phyloP scores from a whole-genome alignment of 2,797 vertebrate species.

The Nyctalus aviator region DNA sequence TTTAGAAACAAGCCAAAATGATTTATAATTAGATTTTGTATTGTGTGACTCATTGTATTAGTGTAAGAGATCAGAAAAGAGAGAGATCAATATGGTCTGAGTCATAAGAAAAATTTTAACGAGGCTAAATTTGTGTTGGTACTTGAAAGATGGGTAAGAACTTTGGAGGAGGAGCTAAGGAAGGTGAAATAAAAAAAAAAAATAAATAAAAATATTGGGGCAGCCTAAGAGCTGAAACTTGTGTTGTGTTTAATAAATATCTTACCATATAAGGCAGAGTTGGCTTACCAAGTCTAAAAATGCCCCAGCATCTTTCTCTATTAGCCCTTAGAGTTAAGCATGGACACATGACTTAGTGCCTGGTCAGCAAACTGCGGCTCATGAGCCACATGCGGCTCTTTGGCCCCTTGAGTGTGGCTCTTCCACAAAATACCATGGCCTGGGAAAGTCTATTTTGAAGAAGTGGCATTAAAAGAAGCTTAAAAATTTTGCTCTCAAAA shows the following conservation, averaged over 20 bases:
- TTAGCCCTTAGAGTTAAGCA: not conserved
- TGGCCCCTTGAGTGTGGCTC: too few species aligned
- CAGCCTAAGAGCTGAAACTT: not conserved
- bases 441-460: too few species aligned
- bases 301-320: not conserved
- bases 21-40: constrained; percentile 64
- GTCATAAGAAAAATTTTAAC: constrained; percentile 18
- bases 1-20: constrained; percentile 35
- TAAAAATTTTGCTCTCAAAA: too few species aligned
- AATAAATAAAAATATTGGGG: not conserved
- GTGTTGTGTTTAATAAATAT: not conserved
- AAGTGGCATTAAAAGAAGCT: too few species aligned
- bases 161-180: not conserved
- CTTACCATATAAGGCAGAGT: not conserved
- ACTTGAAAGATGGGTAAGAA: not conserved
- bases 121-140: not conserved
- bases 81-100: constrained; percentile 39
- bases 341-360: not conserved
- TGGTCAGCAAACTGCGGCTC: too few species aligned
- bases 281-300: not conserved
- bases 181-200: not conserved
- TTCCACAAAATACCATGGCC: too few species aligned
- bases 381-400: too few species aligned
- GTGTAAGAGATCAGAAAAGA: not conserved
- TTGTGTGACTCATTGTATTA: constrained; percentile 52